Base-by-base conservation (phyloP, 2,797 vertebrate genomes). In the Ctenopoma kingsleyae region DNA sequence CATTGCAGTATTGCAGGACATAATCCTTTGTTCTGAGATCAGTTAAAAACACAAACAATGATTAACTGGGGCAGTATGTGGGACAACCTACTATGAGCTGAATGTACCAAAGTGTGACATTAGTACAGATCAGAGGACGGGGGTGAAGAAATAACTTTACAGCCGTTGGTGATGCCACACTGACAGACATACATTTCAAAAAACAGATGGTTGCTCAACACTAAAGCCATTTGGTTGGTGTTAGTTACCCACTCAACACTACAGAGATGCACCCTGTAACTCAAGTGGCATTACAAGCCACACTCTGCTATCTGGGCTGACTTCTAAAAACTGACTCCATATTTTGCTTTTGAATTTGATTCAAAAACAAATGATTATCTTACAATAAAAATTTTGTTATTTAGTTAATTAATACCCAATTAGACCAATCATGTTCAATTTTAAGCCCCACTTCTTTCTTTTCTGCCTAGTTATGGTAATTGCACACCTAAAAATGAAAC, bases 21-120 rank as follows among this genome's bases (percentile, higher is more conserved):
- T 81, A 81, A 87, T 83, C 84, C 75, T 82, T 78, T 81, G 66
- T 83, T 82, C 65, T 74, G 47, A 46, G 72, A 68, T 61, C 56
- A 50, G 61, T 71, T 71, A 65, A 76, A 84, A 81, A 83, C 74
- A 84, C 63, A 84, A 82, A 81, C 78, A 81, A 74, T 0, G 30
- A 74, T 70, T 61, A 80, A 74, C 63, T 49, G 64, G 61, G 65
- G 54, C 56, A 58, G 23, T 43, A 60, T 41, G 61, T 51, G 63
- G 72, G 58, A 40, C 61, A 48, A 57, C 8, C 38, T 40, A 57
- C 20, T 53, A 40, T 43, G 25, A 72, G 60, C 57, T 58, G 7
- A 58, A 63, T 38, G 23, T 32, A 44, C 23, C 62, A 38, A 16
- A 68, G 55, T 43, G 43, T 69, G 22, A 53, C 23, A 35, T 47